Conservation (phyloP, 1,140 invertebrate genomes). For the Cheumatopsyche charites region DNA sequence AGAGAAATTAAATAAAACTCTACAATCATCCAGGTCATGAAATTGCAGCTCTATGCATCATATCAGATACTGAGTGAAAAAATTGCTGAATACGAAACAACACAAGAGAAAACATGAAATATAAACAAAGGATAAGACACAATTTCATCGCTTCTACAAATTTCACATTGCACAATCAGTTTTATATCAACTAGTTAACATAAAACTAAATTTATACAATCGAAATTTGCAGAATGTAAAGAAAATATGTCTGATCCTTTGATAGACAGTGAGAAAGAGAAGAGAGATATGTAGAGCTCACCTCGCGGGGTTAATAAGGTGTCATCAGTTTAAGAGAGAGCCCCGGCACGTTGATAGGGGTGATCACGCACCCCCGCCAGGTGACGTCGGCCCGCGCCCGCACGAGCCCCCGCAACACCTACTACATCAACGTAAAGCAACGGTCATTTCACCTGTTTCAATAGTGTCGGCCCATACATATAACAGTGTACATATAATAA, state of each 20-base stretch:
- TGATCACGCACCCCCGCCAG: constrained; percentile 86
- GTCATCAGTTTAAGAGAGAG: constrained; percentile 67
- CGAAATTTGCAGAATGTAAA: background rate
- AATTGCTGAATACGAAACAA: background rate
- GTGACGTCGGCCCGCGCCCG: constrained; percentile 77
- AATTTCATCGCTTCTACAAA: too few relatives aligned
- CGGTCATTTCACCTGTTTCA: constrained; percentile 31
- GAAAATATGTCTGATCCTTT: too few relatives aligned
- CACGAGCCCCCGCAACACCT: constrained; percentile 71
- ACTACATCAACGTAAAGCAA: constrained; percentile 41
- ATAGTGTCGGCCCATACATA: constrained; percentile 10
- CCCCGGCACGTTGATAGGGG: constrained; percentile 90
- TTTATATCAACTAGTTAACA: too few relatives aligned
- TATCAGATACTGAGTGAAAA: background rate
- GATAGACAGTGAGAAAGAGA: constrained; percentile 9
- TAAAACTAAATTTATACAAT: too few relatives aligned
- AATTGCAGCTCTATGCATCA: constrained; percentile 27
- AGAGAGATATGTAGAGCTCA: constrained; percentile 48
- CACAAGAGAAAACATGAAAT: background rate
- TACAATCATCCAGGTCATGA: constrained; percentile 41
- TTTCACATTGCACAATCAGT: too few relatives aligned
- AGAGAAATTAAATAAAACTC: constrained; percentile 32
- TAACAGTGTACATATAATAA: background rate
- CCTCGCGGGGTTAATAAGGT: constrained; percentile 38
- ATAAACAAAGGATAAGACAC: too few relatives aligned